A percentile compares a stretch with the other conserved stretches of the same genome.
Conservation (phyloP, 1,140 invertebrate genomes). For the Sitobion miscanthi region DNA sequence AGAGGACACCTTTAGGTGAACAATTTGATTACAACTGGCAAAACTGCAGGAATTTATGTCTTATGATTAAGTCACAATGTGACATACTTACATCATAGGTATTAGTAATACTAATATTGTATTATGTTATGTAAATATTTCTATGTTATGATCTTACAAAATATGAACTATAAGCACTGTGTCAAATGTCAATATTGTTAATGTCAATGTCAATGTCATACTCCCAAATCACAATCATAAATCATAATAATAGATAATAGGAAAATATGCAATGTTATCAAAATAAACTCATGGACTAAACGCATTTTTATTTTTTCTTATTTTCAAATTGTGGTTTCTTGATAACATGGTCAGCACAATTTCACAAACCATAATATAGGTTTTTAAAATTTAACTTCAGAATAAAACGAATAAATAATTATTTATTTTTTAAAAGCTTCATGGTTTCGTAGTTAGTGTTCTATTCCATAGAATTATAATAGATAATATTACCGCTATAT, state of each 20-base stretch:
- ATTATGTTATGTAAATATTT: background rate
- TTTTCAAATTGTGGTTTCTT: background rate
- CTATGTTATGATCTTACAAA: background rate
- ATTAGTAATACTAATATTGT: background rate
- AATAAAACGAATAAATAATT: background rate
- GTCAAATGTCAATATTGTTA: too few relatives aligned
- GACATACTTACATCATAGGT: background rate
- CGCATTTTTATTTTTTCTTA: background rate
- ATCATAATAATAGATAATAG: background rate
- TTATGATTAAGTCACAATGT: background rate
- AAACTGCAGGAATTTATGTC: background rate
- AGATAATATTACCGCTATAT: too few relatives aligned
- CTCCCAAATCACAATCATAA: background rate
- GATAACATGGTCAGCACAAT: background rate
- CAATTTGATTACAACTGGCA: background rate
- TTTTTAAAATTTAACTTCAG: background rate
- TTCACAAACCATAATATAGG: background rate
- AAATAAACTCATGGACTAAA: conserved; percentile 12
- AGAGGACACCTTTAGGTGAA: background rate
- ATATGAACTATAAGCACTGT: background rate
- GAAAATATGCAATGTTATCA: background rate
- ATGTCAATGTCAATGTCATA: background rate
- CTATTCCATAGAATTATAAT: too few relatives aligned
- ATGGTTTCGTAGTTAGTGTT: background rate
- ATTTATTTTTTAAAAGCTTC: background rate